Conservation (phyloP, 2,113 vertebrate species). For the Climacteris rufus region DNA sequence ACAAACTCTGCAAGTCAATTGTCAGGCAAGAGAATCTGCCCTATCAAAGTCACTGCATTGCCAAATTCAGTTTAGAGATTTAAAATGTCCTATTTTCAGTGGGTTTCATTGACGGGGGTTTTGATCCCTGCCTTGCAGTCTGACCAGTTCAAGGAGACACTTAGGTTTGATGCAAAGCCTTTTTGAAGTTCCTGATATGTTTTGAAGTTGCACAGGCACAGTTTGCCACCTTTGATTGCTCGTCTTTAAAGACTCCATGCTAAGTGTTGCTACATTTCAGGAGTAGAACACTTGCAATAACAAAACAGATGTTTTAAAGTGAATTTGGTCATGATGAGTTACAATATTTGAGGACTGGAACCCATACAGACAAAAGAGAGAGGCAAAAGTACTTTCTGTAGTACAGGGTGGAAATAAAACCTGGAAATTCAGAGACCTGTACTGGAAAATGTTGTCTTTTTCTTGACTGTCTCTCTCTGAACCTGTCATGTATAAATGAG, state of each 20-base stretch:
- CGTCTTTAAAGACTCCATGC: background rate
- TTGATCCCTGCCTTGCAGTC: background rate
- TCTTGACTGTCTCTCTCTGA: conserved; percentile 25
- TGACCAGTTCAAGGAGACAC: background rate
- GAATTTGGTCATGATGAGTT: background rate
- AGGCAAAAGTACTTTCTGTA: background rate
- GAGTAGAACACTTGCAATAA: background rate
- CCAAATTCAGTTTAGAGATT: background rate
- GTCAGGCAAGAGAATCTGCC: background rate
- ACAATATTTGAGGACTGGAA: background rate
- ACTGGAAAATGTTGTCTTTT: conserved; percentile 45
- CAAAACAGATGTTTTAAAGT: background rate
- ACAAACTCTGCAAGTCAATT: background rate
- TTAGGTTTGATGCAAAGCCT: background rate
- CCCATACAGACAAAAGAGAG: background rate
- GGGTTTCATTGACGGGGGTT: background rate
- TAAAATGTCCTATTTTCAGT: background rate
- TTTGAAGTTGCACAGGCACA: background rate
- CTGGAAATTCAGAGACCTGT: background rate
- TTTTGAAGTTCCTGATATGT: background rate
- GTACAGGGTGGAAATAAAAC: background rate
- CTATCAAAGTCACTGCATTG: background rate
- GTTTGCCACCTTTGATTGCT: background rate
- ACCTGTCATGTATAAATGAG: conserved; percentile 15
- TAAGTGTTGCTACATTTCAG: background rate